Conservation (phyloP, 2,888 invertebrate species). For the Gonocerus acuteangulatus region DNA sequence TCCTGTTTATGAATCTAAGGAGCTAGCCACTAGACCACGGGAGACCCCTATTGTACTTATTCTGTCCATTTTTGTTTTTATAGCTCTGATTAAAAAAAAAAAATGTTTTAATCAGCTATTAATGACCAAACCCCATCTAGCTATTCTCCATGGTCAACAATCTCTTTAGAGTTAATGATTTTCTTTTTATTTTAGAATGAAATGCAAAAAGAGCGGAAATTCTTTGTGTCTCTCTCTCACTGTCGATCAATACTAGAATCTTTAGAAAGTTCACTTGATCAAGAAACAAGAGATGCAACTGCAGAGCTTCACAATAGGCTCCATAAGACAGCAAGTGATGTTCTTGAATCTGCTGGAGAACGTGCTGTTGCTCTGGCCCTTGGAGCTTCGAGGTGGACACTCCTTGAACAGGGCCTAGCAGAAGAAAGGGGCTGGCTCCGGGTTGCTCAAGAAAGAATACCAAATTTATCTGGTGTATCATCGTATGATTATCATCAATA, state of each 20-base stretch:
- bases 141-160: no score
- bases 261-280: conserved; percentile 72
- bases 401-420: conserved; percentile 70
- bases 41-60: no score
- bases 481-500: conserved; percentile 79
- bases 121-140: no score
- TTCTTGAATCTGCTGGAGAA: conserved; percentile 72
- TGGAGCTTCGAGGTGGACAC: conserved; percentile 76
- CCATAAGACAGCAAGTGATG: conserved; percentile 64
- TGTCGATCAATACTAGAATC: conserved; percentile 80
- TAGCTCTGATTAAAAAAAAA: no score
- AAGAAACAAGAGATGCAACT: conserved; percentile 66
- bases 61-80: no score
- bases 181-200: conserved; percentile 45
- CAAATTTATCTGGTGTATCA: conserved; percentile 69
- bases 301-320: conserved; percentile 66
- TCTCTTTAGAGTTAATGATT: no score
- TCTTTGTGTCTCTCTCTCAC: conserved; percentile 80
- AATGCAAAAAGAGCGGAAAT: conserved; percentile 80
- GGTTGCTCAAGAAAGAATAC: conserved; percentile 75
- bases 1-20: no score
- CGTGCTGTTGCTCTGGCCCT: conserved; percentile 75
- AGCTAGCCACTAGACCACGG: no score
- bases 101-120: no score
- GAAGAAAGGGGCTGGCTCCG: conserved; percentile 77